Evolutionary conservation across 64 coral and sea anemone species (phyloP), one percentile per base, ranked within the genome.

Genomic region (Montipora capricornis): DNA sequence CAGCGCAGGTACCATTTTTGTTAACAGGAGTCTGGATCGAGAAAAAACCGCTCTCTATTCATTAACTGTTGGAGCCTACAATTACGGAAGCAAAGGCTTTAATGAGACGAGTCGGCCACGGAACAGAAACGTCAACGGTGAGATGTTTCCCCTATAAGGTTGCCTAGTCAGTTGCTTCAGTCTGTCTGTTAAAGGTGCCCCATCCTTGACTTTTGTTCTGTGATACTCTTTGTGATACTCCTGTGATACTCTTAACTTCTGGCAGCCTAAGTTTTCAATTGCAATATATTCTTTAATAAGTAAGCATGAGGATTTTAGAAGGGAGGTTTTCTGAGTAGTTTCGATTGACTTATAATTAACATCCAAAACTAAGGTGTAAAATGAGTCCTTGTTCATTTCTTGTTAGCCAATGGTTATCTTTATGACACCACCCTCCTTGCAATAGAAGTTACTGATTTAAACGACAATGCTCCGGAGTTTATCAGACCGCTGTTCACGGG

Each of bases 381-480:
- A 37, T 37, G 37, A 37, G 37, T 37, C 37, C 2, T 81, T 6
- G 29, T 16, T 83, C 3, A 44, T 5, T 64, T 64, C 61, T 64
- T 88, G 92, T 76, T 10, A 97, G 96, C 22, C 12, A 87, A 93
- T 14, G 96, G 93, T 84, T 89, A 95, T 57, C 77, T 95, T 26
- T 97, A 95, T 71, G 96, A 91, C 79, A 94, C 83, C 20, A 68
- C 96, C 37, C 37, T 75, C 58, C 73, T 97, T 19, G 49, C 82
- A 12, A 88, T 97, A 49, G 80, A 67, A 51, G 49, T 97, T 3
- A 78, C 78, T 20, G 96, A 97, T 60, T 84, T 97, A 7, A 97
- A 97, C 68, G 96, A 97, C 58, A 97, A 97, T 16, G 79, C 92
- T 11, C 96, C 96, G 8, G 78, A 80, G 47, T 97, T 97, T 8